Percentiles rank a stretch among this genome's conserved stretches.
These are phyloP conservation scores for Datnioides undecimradiatus DNA, from an alignment of 2,113 vertebrate genomes.

Conservation along the genomic window DNA sequence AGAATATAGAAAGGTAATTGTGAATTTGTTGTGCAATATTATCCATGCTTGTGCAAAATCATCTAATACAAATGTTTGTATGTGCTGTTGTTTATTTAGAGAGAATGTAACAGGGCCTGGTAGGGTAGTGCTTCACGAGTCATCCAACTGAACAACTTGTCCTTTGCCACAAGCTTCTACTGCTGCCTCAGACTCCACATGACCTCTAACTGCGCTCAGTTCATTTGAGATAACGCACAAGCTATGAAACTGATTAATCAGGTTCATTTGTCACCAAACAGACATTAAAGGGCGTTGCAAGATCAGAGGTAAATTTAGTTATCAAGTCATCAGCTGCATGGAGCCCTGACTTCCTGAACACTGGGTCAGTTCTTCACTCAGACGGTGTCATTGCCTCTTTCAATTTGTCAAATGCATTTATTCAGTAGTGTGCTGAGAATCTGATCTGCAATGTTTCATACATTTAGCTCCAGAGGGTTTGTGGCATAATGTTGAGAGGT, in stretches of 20 bases:
- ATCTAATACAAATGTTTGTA: neutral
- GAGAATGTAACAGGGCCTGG: neutral
- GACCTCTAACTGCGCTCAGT: slow-evolving; percentile 16
- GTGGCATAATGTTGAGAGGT: neutral
- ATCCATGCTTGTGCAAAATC: neutral
- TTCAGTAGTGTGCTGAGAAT: neutral
- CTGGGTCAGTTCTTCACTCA: neutral
- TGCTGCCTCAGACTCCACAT: neutral
- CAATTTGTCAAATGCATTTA: neutral
- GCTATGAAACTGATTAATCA: slow-evolving; percentile 41
- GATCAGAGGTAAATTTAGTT: slow-evolving; percentile 27
- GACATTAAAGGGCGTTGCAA: slow-evolving; percentile 33
- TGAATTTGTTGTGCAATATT: no score
- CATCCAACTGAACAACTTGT: neutral
- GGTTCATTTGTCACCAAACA: slow-evolving; percentile 38
- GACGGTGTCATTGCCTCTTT: neutral
- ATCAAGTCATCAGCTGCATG: neutral
- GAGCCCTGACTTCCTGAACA: neutral
- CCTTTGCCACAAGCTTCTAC: neutral
- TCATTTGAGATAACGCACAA: slow-evolving; percentile 36
- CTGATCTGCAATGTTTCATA: neutral
- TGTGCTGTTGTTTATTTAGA: neutral
- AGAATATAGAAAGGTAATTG: no score
- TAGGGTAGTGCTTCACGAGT: neutral
- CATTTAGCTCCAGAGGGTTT: neutral